Evolutionary conservation across 2,888 invertebrate genomes (phyloP).

Genomic region (Chalcosyrphus nemorum): DNA sequence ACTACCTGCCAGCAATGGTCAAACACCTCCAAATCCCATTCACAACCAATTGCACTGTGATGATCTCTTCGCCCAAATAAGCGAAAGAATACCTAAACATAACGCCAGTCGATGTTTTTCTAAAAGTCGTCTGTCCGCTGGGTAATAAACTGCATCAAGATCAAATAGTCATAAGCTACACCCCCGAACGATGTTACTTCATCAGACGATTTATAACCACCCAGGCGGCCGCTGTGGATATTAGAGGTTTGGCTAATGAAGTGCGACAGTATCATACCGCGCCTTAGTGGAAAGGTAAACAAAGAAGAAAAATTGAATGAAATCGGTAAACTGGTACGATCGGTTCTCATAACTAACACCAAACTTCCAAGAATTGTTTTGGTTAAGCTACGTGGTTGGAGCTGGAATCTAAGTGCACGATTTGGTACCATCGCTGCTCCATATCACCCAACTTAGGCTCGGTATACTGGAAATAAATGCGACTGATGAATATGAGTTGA

Average conservation of each 20-base stretch:
- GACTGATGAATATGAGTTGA: background rate
- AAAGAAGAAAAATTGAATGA: conserved; percentile 46
- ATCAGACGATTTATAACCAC: conserved; percentile 10
- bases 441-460: background rate
- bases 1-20: conserved; percentile 2
- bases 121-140: conserved; percentile 12
- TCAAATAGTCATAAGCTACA: background rate
- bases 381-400: background rate
- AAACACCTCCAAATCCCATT: conserved; percentile 7
- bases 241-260: background rate
- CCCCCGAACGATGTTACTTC: conserved; percentile 1
- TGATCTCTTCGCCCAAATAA: background rate
- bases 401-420: background rate
- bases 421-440: background rate
- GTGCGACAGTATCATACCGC: conserved; percentile 5
- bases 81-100: background rate
- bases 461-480: conserved; percentile 1
- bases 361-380: conserved; percentile 12
- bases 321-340: conserved; percentile 41
- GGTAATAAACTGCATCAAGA: conserved; percentile 11
- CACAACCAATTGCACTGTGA: background rate
- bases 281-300: conserved; percentile 40
- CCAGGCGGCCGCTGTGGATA: background rate
- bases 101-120: conserved; percentile 25
- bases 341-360: conserved; percentile 13